These are phyloP conservation scores for Hyles vespertilio DNA, from an alignment of 1,140 invertebrate genomes.

Conservation along the genomic window DNA sequence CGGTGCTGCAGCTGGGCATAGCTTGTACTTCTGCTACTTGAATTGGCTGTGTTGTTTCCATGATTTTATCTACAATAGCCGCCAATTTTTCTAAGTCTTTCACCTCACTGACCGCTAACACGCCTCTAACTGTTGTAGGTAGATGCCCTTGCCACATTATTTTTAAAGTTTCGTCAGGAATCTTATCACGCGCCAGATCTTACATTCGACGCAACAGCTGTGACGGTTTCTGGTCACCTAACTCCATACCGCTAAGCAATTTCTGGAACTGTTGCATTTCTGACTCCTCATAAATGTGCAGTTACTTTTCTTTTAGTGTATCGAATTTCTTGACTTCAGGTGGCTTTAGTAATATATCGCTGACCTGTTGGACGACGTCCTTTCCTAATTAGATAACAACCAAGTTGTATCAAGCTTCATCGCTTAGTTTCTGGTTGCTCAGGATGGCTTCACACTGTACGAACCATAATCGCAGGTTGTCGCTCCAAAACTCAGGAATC, in stretches of 20 bases:
- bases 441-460: conserved; percentile 13
- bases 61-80: conserved; percentile 20
- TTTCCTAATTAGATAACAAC: conserved; percentile 16
- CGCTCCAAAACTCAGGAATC: conserved; percentile 23
- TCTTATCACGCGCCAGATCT: conserved; percentile 9
- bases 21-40: neutral
- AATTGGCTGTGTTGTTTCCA: neutral
- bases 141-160: conserved; percentile 15
- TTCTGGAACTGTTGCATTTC: conserved; percentile 1
- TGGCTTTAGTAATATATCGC: conserved; percentile 10
- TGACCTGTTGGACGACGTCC: conserved; percentile 11
- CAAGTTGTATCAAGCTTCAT: no score
- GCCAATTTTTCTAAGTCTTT: conserved; percentile 17
- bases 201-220: neutral
- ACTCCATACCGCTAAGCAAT: conserved; percentile 3
- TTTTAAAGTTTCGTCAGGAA: conserved; percentile 9
- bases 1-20: neutral
- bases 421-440: conserved; percentile 12
- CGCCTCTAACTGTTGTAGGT: conserved; percentile 6
- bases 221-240: conserved; percentile 4
- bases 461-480: conserved; percentile 18
- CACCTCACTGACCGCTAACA: conserved; percentile 10
- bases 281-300: conserved; percentile 3
- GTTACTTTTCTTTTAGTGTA: neutral
- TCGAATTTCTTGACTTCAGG: neutral